Evolutionary conservation across 2,888 invertebrate genomes (phyloP).

Genomic region (Chrysina gloriosa): DNA sequence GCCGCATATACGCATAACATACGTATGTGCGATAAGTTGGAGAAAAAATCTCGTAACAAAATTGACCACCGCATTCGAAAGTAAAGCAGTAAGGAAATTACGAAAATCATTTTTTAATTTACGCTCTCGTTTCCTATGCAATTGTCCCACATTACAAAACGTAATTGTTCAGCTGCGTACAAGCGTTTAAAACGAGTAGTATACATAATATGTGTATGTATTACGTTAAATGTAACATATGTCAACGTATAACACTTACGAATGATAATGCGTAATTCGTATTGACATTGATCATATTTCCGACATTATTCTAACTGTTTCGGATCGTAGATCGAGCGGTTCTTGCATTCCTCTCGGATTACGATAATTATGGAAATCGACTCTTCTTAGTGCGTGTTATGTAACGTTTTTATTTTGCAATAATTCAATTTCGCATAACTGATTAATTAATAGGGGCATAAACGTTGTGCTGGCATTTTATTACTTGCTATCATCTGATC

Average conservation of each 20-base stretch:
- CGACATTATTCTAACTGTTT: slow-evolving; percentile 13
- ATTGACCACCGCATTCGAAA: slow-evolving; percentile 6
- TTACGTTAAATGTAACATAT: not conserved
- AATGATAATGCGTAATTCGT: slow-evolving; percentile 11
- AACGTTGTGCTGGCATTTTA: not conserved
- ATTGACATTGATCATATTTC: slow-evolving; percentile 21
- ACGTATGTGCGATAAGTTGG: not conserved
- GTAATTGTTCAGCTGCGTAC: slow-evolving; percentile 1
- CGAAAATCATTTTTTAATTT: slow-evolving; percentile 20
- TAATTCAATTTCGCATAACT: slow-evolving; percentile 11
- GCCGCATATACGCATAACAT: not conserved
- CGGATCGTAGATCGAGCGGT: slow-evolving; percentile 11
- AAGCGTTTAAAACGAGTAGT: not conserved
- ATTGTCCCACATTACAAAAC: slow-evolving; percentile 12
- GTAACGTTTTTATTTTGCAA: not conserved
- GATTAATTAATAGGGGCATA: not conserved
- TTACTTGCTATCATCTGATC: too few relatives aligned
- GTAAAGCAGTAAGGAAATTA: slow-evolving; percentile 23
- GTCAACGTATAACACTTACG: not conserved
- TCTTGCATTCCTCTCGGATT: slow-evolving; percentile 11
- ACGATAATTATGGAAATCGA: slow-evolving; percentile 13
- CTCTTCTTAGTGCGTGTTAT: slow-evolving; percentile 12
- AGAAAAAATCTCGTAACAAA: slow-evolving; percentile 1
- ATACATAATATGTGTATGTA: not conserved
- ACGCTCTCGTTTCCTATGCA: not conserved